Percentiles rank a stretch among this genome's conserved stretches.
phyloP scores from a whole-genome alignment of 2,888 invertebrate species.

The Nycteola revayana region DNA sequence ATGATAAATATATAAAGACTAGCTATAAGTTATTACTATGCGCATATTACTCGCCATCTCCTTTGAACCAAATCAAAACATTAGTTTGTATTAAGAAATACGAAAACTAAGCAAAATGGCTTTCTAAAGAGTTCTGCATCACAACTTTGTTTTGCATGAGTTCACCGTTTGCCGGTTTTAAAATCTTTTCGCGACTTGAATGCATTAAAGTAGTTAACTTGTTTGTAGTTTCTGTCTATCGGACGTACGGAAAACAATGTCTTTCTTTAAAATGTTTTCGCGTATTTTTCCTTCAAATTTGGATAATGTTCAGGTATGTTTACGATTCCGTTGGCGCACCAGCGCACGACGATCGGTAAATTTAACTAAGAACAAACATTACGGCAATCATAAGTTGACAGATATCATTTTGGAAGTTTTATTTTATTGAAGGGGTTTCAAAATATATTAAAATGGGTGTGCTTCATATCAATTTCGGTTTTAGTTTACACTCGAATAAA shows the following conservation, averaged over 20 bases:
- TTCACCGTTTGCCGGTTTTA: conserved; percentile 62
- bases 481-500: no score
- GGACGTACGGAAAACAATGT: conserved; percentile 15
- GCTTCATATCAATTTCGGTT: no score
- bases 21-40: no score
- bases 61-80: conserved; percentile 38
- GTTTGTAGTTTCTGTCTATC: conserved; percentile 32
- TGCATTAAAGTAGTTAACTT: conserved; percentile 56
- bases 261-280: conserved; percentile 5
- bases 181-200: conserved; percentile 54
- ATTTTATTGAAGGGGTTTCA: no score
- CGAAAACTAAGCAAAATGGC: conserved; percentile 77
- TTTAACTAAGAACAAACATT: no score
- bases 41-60: conserved; percentile 41
- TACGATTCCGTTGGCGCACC: no score
- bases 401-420: no score
- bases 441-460: no score
- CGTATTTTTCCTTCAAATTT: conserved; percentile 7
- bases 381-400: no score
- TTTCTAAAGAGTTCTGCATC: conserved; percentile 74
- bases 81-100: conserved; percentile 78
- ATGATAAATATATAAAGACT: no score
- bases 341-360: no score
- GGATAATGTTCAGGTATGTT: conserved; percentile 2
- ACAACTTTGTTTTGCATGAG: conserved; percentile 74